These are phyloP conservation scores for Xestia ashworthii DNA, from an alignment of 2,888 invertebrate species.

Conservation along the genomic window DNA sequence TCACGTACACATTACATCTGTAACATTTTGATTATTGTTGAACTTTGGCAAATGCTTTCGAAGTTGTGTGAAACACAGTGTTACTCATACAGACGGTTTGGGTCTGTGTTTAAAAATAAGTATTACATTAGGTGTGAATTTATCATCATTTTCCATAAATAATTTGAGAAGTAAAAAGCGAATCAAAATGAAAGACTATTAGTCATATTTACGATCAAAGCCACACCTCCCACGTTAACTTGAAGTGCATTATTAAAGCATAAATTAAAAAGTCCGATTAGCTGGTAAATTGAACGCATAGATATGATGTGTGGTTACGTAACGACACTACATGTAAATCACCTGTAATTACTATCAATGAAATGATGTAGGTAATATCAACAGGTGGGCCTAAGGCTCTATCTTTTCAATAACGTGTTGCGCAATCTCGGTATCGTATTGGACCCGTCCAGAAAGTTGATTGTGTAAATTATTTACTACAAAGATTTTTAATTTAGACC, in stretches of 20 bases:
- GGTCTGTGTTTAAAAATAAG: constrained; percentile 20
- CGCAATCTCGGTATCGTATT: constrained; percentile 53
- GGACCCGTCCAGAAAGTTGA: constrained; percentile 61
- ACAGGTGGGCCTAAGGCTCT: constrained; percentile 67
- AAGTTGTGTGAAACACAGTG: constrained; percentile 9
- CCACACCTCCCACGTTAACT: constrained; percentile 70
- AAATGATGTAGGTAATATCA: constrained; percentile 63
- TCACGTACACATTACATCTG: constrained; percentile 30
- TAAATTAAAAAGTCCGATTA: constrained; percentile 74
- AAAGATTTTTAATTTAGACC: constrained; percentile 57
- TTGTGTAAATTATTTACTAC: constrained; percentile 53
- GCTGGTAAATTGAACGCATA: constrained; percentile 72
- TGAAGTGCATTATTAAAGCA: constrained; percentile 73
- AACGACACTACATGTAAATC: constrained; percentile 73
- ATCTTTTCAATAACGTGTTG: constrained; percentile 64
- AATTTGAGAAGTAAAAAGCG: constrained; percentile 51
- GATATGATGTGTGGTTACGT: constrained; percentile 74
- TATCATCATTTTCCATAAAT: constrained; percentile 41
- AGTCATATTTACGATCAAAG: constrained; percentile 67
- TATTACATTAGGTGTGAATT: constrained; percentile 30
- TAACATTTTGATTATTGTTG: constrained; percentile 35
- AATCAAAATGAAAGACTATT: constrained; percentile 61
- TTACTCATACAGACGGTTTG: constrained; percentile 6
- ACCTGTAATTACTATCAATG: constrained; percentile 69
- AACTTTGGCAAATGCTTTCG: constrained; percentile 18